phyloP scores from a whole-genome alignment of 2,797 vertebrate species.

The Cossypha heuglini region DNA sequence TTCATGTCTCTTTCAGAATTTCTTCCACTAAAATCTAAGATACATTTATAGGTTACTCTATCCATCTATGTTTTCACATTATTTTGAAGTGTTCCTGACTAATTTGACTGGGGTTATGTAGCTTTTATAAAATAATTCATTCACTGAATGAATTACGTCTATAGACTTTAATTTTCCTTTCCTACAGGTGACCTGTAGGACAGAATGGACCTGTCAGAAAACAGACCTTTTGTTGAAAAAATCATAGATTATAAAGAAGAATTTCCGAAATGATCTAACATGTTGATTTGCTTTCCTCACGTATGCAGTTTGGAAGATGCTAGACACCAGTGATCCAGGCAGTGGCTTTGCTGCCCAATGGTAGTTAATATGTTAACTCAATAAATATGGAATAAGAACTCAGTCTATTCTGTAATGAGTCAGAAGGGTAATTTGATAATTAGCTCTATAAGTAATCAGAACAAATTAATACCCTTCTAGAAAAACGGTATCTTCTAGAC shows the following conservation, averaged over 20 bases:
- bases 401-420: not conserved
- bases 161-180: not conserved
- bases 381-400: not conserved
- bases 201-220: not conserved
- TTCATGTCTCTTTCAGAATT: not conserved
- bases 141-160: not conserved
- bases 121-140: not conserved
- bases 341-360: not conserved
- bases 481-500: not conserved
- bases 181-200: not conserved
- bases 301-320: not conserved
- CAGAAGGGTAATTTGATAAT: not conserved
- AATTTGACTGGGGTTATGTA: not conserved
- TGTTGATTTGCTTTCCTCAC: not conserved
- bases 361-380: not conserved
- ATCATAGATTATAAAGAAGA: not conserved
- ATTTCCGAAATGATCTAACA: not conserved
- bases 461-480: not conserved
- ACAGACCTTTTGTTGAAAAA: not conserved
- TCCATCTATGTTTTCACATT: not conserved
- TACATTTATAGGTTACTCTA: not conserved
- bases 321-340: not conserved
- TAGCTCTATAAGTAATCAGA: not conserved
- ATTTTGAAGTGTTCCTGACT: not conserved
- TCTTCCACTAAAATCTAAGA: not conserved